phyloP scores from a whole-genome alignment of 2,888 invertebrate species.

The Philereme vetulata region DNA sequence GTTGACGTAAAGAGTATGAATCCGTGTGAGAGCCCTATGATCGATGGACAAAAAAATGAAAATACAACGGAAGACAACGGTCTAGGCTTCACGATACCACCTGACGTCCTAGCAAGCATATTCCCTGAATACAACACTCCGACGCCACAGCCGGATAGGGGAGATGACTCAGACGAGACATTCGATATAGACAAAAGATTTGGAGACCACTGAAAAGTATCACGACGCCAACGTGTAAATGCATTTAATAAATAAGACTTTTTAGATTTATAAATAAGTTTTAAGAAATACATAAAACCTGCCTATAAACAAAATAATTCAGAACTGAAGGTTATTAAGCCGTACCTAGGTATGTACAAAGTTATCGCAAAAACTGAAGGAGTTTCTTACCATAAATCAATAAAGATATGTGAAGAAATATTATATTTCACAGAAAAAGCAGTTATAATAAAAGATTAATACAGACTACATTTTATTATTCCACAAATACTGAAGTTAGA shows the following conservation, averaged over 20 bases:
- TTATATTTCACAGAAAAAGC: no score
- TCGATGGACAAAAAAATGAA: not conserved
- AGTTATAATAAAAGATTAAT: no score
- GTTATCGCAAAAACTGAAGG: no score
- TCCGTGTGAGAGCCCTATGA: constrained; percentile 5
- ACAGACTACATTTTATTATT: no score
- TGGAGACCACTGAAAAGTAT: constrained; percentile 2
- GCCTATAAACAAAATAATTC: not conserved
- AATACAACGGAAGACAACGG: constrained; percentile 1
- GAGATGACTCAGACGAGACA: constrained; percentile 9
- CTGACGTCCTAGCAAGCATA: constrained; percentile 12
- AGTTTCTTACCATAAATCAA: no score
- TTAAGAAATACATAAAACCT: not conserved
- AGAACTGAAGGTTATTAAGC: no score
- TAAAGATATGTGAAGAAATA: no score
- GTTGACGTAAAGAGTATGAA: constrained; percentile 10
- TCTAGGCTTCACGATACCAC: constrained; percentile 18
- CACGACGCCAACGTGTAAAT: not conserved
- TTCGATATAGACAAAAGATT: constrained; percentile 20
- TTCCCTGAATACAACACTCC: constrained; percentile 12
- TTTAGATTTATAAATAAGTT: not conserved
- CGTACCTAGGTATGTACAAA: no score
- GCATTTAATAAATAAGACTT: constrained; percentile 11
- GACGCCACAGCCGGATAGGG: not conserved
- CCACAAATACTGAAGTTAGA: no score